Base-by-base conservation (phyloP, 2,797 vertebrate species). In the Coccyzus lansbergi region DNA sequence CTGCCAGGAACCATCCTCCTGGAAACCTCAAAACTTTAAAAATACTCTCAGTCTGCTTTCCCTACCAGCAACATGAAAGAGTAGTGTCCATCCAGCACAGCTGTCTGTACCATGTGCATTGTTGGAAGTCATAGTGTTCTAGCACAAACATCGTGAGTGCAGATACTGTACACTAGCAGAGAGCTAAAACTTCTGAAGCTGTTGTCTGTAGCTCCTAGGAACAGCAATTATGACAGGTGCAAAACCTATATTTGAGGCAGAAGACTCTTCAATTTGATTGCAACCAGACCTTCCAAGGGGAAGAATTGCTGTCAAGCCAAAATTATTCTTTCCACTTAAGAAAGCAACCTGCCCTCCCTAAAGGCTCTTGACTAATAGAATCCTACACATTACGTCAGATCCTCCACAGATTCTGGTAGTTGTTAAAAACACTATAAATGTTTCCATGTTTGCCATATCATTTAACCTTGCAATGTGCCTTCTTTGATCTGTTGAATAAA, bases 401-500 rank as follows among this genome's bases (percentile, higher is more conserved):
- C 93, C 95, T 95, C 96, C 83, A 44, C 36, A 94, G 97, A 97
- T 96, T 95, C 96, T 96, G 96, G 90, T 64, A 74, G 82, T 62
- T 97, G 87, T 96, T 86, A 83, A 86, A 96, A 95, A 82, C 90
- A 67, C 81, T 93, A 34, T 38, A 84, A 96, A 86, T 96, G 90
- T 72, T 95, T 90, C 92, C 95, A 79, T 16, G 9, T 83, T 84
- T 88, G 83, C 65, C 52, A 2, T 75, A 38, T 88, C 81, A 90
- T 95, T 97, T 98, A 98, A 90, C 98, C 98, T 88, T 99, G 98
- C 34, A 99, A 91, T 31, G 98, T 97, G 97, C 98, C 98, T 96
- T 99, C 99, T 96, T 98, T 99, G 97, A 99, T 98, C 97, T 99
- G 99, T 95, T 99, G 99, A 96, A 99, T 98, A 97, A 99, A 99